phyloP scores from a whole-genome alignment of 2,113 vertebrate genomes.

The Thalassoma bifasciatum region DNA sequence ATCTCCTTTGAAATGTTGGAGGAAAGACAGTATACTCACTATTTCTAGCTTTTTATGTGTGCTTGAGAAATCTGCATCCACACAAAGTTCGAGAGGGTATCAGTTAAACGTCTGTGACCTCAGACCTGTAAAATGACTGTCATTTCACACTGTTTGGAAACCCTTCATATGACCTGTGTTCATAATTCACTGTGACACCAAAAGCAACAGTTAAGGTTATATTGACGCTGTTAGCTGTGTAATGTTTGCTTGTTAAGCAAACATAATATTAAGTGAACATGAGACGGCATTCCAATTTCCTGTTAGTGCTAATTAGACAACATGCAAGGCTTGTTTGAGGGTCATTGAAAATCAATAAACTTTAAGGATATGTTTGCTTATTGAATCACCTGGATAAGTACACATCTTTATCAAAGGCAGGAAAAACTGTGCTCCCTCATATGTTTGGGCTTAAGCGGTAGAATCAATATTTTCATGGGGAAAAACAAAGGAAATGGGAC shows the following conservation, averaged over 20 bases:
- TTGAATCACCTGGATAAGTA: conserved; percentile 27
- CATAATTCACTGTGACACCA: conserved; percentile 18
- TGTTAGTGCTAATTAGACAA: conserved; percentile 34
- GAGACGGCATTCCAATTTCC: conserved; percentile 64
- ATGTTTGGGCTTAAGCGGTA: neutral
- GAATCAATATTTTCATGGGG: neutral
- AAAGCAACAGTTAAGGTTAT: conserved; percentile 44
- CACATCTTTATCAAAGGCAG: conserved; percentile 11
- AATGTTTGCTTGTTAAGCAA: conserved; percentile 42
- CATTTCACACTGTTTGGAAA: conserved; percentile 5
- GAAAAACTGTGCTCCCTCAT: conserved; percentile 4
- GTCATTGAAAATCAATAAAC: conserved; percentile 35
- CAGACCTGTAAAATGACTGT: neutral
- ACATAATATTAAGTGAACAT: conserved; percentile 31
- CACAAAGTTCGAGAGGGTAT: neutral
- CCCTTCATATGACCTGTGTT: too few species aligned
- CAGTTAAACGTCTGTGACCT: neutral
- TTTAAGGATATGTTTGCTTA: conserved; percentile 16
- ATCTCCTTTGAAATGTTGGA: conserved; percentile 59
- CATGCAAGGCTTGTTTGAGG: conserved; percentile 37
- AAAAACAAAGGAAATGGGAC: neutral
- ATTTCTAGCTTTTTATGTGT: neutral
- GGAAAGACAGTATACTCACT: conserved; percentile 30
- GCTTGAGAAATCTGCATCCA: conserved; percentile 16
- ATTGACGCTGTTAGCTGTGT: neutral